Conservation (phyloP, 2,888 invertebrate species). For the Allacma fusca region DNA sequence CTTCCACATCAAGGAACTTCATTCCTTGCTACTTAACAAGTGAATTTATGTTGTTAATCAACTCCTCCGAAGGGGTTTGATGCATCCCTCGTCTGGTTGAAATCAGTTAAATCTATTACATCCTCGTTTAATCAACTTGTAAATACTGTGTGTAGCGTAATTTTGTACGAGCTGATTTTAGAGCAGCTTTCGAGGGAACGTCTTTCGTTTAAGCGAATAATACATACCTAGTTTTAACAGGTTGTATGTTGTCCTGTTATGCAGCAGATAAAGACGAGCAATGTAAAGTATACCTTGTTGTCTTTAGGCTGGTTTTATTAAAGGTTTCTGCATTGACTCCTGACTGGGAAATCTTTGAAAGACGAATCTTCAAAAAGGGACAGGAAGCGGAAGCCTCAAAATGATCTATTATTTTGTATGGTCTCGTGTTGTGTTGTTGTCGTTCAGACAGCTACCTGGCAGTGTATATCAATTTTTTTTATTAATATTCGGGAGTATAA, state of each 20-base stretch:
- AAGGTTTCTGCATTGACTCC: background rate
- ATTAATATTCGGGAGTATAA: background rate
- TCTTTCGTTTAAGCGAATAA: no score
- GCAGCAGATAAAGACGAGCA: no score
- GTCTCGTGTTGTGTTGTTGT: constrained; percentile 19
- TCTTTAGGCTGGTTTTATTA: background rate
- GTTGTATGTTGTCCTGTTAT: no score
- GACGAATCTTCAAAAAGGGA: constrained; percentile 16
- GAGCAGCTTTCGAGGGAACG: no score
- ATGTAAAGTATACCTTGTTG: no score
- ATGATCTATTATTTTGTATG: constrained; percentile 36
- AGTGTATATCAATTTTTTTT: background rate
- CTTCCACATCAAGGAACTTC: background rate
- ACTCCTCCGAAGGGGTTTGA: background rate
- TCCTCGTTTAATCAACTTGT: no score
- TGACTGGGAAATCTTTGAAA: background rate
- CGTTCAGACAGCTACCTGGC: background rate
- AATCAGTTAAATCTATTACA: no score
- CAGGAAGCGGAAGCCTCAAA: constrained; percentile 39
- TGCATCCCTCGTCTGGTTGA: no score
- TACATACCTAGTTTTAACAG: no score
- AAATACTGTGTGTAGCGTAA: no score
- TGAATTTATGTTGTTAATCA: constrained; percentile 8
- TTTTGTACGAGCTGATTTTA: no score
- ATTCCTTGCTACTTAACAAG: background rate